Percentiles rank a stretch among this genome's conserved stretches.
phyloP scores from a whole-genome alignment of 2,113 vertebrate genomes.

The Dipodomys ordii region DNA sequence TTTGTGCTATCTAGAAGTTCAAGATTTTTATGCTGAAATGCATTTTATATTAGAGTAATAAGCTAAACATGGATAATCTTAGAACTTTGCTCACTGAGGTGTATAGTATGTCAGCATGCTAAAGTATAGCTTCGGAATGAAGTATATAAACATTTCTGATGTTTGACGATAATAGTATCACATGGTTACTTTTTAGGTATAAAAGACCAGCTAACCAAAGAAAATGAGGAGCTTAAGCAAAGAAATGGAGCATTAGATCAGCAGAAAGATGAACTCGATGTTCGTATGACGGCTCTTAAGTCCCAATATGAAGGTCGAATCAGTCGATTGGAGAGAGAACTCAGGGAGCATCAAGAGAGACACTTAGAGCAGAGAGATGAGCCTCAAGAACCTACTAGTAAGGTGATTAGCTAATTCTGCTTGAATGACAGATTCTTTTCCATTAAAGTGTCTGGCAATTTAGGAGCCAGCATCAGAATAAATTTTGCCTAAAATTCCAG shows the following conservation, averaged over 20 bases:
- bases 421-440: neutral
- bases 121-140: neutral
- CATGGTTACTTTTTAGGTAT: slow-evolving; percentile 83
- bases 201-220: slow-evolving; percentile 94
- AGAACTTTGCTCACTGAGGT: slow-evolving; percentile 29
- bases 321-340: slow-evolving; percentile 95
- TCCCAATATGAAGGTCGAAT: slow-evolving; percentile 97
- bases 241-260: slow-evolving; percentile 88
- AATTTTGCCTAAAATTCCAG: slow-evolving; percentile 35
- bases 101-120: neutral
- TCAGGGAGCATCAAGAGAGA: slow-evolving; percentile 96
- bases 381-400: slow-evolving; percentile 92
- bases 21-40: neutral
- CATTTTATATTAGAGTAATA: slow-evolving; percentile 1
- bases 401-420: slow-evolving; percentile 86
- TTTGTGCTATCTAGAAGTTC: slow-evolving; percentile 14
- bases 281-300: slow-evolving; percentile 95
- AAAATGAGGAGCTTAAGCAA: slow-evolving; percentile 95
- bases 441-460: neutral
- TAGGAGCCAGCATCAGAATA: neutral
- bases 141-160: neutral
- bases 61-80: neutral
- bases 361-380: slow-evolving; percentile 96
- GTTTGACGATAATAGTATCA: neutral
- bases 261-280: slow-evolving; percentile 95